These are phyloP conservation scores for Myioborus melanocephalus DNA, from an alignment of 2,797 vertebrate genomes.

Conservation along the genomic window DNA sequence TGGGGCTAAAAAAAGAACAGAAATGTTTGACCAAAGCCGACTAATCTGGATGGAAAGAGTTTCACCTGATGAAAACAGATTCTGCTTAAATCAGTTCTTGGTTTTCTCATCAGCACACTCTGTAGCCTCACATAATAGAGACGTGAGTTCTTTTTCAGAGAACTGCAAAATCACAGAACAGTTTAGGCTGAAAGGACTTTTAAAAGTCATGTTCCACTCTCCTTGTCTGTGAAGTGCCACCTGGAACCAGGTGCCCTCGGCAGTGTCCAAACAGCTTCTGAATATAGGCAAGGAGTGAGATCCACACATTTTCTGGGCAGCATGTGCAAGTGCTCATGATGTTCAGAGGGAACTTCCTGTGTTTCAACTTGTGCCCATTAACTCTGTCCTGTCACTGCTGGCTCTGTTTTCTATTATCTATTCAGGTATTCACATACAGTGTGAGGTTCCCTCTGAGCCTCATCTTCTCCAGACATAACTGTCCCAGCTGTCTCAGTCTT, in stretches of 20 bases:
- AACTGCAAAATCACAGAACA: background rate
- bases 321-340: background rate
- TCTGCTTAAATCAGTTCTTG: background rate
- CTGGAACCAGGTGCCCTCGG: rapidly evolving
- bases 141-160: background rate
- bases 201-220: background rate
- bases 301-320: background rate
- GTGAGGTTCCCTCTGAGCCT: background rate
- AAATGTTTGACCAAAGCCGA: background rate
- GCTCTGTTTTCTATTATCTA: background rate
- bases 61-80: background rate
- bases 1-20: background rate
- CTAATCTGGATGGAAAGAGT: background rate
- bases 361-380: background rate
- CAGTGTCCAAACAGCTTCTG: background rate
- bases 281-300: background rate
- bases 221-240: rapidly evolving
- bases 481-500: background rate
- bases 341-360: background rate
- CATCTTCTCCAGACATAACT: background rate
- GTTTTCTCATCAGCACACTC: background rate
- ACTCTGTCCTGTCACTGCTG: background rate
- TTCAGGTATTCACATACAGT: background rate
- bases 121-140: background rate
- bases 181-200: background rate